Base-by-base conservation (phyloP, 2,888 invertebrate species). In the Dyspetes luteomarginatus region DNA sequence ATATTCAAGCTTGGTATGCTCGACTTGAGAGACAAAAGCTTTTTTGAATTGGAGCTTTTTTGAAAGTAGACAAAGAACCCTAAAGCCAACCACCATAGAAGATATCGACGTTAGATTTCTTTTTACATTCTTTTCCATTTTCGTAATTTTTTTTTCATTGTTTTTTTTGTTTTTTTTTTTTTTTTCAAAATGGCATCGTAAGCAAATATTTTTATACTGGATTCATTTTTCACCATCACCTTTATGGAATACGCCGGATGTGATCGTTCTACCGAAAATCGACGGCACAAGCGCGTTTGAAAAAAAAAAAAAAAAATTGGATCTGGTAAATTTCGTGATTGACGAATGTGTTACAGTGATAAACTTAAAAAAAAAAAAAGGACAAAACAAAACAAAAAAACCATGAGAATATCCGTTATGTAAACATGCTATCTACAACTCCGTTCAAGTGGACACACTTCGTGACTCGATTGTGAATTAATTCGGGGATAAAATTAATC, bases 11-110 rank as follows among this genome's bases (percentile, higher is more conserved):
- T 68, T 24, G 56, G 30, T 36, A 68, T 56, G 68, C 19, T 73
- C 58, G 58, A 58, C 48, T 30, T 50, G 36, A 74, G 50, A 65
- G 41, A 48, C 72, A 64, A n/a, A n/a, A n/a, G n/a, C n/a, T n/a
- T n/a, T n/a, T n/a, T n/a, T n/a, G n/a, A n/a, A n/a, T n/a, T n/a
- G n/a, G n/a, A n/a, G n/a, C n/a, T n/a, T n/a, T n/a, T n/a, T n/a
- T n/a, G n/a, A n/a, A n/a, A 41, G 55, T 19, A 43, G 22, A 36
- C 22, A 50, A 68, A 55, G 30, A 69, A 77, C 64, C 60, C 67
- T 71, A 71, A 43, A 50, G 65, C 81, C 81, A 81, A 64, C 73
- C 81, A 81, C 81, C 81, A 74, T 43, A 55, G 60, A 68, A 73
- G 67, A 68, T 62, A 56, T 28, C 36, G 19, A 74, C 2, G 19